phyloP scores from a whole-genome alignment of 1,140 invertebrate genomes.

The Kradibia gibbosae region DNA sequence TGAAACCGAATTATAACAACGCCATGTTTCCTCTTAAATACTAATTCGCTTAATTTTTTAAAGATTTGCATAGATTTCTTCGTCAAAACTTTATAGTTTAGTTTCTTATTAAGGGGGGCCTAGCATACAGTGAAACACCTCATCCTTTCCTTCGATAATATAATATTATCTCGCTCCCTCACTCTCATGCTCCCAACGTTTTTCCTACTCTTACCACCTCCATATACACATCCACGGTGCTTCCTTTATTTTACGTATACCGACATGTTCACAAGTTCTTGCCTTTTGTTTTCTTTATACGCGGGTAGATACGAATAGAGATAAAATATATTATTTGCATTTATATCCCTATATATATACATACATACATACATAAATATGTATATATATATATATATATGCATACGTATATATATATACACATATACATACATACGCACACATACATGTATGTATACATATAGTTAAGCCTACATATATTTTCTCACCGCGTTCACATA shows the following conservation, averaged over 20 bases:
- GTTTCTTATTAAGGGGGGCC: slow-evolving; percentile 34
- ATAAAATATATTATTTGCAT: slow-evolving; percentile 72
- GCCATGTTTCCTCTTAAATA: slow-evolving; percentile 57
- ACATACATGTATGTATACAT: not conserved
- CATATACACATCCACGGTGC: slow-evolving; percentile 61
- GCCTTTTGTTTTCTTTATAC: slow-evolving; percentile 53
- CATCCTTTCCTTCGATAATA: slow-evolving; percentile 40
- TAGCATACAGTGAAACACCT: slow-evolving; percentile 39
- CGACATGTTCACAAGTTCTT: slow-evolving; percentile 54
- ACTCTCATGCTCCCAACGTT: slow-evolving; percentile 25
- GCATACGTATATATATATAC: slow-evolving; percentile 59
- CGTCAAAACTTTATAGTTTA: slow-evolving; percentile 41
- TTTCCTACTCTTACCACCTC: slow-evolving; percentile 54
- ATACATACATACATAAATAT: not conserved
- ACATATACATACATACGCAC: slow-evolving; percentile 15
- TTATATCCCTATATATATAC: slow-evolving; percentile 53
- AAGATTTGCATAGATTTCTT: slow-evolving; percentile 37
- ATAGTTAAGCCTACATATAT: slow-evolving; percentile 57
- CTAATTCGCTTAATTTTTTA: slow-evolving; percentile 57
- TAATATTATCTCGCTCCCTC: slow-evolving; percentile 10
- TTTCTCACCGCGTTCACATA: slow-evolving; percentile 52
- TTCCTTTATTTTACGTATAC: slow-evolving; percentile 56
- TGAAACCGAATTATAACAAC: slow-evolving; percentile 58
- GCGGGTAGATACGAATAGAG: slow-evolving; percentile 67
- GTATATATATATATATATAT: slow-evolving; percentile 46